Evolutionary conservation across 2,113 vertebrate genomes (phyloP), one percentile per base, ranked within the genome.

Genomic region (Meles meles): DNA sequence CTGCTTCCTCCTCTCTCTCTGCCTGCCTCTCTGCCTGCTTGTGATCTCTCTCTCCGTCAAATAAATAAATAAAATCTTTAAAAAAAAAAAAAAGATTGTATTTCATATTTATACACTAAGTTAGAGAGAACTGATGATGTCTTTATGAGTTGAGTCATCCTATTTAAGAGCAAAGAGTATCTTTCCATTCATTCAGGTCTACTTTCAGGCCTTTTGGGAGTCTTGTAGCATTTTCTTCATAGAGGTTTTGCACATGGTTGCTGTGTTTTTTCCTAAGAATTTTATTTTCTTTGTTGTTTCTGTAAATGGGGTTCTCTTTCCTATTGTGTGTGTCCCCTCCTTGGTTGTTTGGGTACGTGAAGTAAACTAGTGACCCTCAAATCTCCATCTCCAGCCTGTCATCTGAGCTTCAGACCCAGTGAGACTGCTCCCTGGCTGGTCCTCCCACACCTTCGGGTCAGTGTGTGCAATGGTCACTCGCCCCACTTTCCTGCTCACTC

Each of bases 101-200:
- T 89, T 76, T 93, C 55, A 55, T 88, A 77, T 96, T 83, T 74
- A 44, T 88, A 92, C 71, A 74, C 72, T 83, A 92, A 84, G 47
- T 79, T 55, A 86, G 42, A 39, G 14, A 42, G 20, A 93, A 88
- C n/a, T 77, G 77, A 57, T 71, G 94, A 71, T 71, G 95, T 87
- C 47, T 69, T 79, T 81, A 55, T 84, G 59, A 49, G 21, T 55
- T 63, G 23, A 89, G 83, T 61, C 67, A 76, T 96, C 86, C n/a
- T 89, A 13, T 92, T 94, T 57, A 86, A 76, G 57, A 90, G 72
- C 80, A 85, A 72, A 72, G 71, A 52, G 29, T 94, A 31, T 59
- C 67, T 87, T 86, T 82, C 57, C 52, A 77, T 69, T 94, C 76
- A 67, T 71, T 90, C 57, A 63, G 31, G 47, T 85, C 61, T 82